Evolutionary conservation across 2,888 invertebrate species (phyloP).

Genomic region (Gasteruption jaculator): DNA sequence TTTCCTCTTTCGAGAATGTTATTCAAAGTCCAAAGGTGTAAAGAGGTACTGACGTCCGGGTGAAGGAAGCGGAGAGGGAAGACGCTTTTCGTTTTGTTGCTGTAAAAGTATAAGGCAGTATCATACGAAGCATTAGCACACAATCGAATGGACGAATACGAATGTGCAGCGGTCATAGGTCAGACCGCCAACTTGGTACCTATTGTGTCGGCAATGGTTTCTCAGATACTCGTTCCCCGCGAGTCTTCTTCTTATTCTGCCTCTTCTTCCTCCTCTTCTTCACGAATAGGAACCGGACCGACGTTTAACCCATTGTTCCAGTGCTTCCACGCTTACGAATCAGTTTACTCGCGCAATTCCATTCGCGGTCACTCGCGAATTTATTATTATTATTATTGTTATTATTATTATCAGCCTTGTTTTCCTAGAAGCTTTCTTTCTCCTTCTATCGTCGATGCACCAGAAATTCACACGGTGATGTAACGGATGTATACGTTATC

Average conservation of each 20-base stretch:
- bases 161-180: conserved; percentile 48
- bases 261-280: conserved; percentile 14
- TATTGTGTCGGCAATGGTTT: conserved; percentile 45
- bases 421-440: neutral
- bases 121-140: conserved; percentile 48
- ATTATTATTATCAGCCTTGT: neutral
- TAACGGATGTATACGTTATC: too few species aligned
- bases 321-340: conserved; percentile 48
- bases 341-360: conserved; percentile 34
- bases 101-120: too few species aligned
- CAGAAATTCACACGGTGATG: too few species aligned
- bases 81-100: too few species aligned
- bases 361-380: conserved; percentile 26
- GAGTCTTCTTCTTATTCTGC: conserved; percentile 1
- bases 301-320: conserved; percentile 48
- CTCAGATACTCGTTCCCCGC: conserved; percentile 34
- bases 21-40: too few species aligned
- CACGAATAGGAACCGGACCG: conserved; percentile 23
- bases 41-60: too few species aligned
- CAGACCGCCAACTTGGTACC: conserved; percentile 48
- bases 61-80: too few species aligned
- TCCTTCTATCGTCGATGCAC: too few species aligned
- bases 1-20: too few species aligned
- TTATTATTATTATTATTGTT: conserved; percentile 28
- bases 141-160: conserved; percentile 47